These are phyloP conservation scores for Ahaetulla prasina DNA, from an alignment of 2,113 vertebrate genomes.

Conservation along the genomic window DNA sequence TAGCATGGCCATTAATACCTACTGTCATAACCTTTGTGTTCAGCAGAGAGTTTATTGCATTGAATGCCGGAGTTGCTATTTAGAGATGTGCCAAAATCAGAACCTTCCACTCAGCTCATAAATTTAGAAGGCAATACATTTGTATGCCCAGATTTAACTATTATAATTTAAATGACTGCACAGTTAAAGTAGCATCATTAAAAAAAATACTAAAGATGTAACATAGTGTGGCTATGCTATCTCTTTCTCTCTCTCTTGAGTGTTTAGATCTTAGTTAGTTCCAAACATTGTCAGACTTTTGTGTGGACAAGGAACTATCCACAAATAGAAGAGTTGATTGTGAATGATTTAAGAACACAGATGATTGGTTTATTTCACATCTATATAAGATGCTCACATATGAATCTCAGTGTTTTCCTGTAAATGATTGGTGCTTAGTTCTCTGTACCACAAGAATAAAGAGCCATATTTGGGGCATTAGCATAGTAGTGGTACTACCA, in stretches of 20 bases:
- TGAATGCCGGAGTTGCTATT: slow-evolving; percentile 7
- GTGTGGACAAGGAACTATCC: background rate
- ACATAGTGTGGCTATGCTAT: background rate
- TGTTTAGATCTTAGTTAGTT: background rate
- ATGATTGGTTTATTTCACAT: background rate
- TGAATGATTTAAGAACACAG: background rate
- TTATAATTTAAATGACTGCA: slow-evolving; percentile 1
- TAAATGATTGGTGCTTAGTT: background rate
- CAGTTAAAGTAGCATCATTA: background rate
- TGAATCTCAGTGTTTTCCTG: background rate
- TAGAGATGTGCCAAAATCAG: background rate
- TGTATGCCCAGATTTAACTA: background rate
- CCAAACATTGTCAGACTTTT: background rate
- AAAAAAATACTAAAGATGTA: background rate
- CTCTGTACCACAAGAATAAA: background rate
- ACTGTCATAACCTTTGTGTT: slow-evolving; percentile 35
- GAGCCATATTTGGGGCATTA: background rate
- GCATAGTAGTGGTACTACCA: background rate
- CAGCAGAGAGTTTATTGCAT: slow-evolving; percentile 8
- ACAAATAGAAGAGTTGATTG: background rate
- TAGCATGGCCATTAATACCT: slow-evolving; percentile 47
- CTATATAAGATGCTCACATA: background rate
- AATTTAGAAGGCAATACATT: slow-evolving; percentile 29
- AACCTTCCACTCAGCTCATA: slow-evolving; percentile 25
- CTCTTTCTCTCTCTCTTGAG: too few relatives aligned